A percentile compares a stretch with the other conserved stretches of the same genome.
These are phyloP conservation scores for Gibbula magus DNA, from an alignment of 2,888 invertebrate species.

Conservation along the genomic window DNA sequence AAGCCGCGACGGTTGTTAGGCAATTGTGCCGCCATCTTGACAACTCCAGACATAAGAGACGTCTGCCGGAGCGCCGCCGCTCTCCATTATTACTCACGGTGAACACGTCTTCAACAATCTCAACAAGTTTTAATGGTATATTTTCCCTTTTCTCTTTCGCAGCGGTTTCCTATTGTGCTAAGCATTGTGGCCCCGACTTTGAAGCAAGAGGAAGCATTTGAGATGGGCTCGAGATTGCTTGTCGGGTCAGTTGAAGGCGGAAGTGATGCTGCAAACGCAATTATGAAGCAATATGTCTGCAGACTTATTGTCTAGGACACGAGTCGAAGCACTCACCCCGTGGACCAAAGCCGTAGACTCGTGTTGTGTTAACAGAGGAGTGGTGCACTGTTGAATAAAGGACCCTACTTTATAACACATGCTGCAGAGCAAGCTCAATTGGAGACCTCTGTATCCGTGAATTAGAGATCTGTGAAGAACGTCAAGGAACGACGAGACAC, in stretches of 20 bases:
- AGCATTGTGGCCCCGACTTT: background rate
- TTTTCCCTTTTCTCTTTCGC: conserved; percentile 3
- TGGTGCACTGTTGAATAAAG: background rate
- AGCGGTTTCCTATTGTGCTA: background rate
- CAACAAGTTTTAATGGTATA: conserved; percentile 4
- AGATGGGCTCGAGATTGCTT: background rate
- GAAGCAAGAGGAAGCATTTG: background rate
- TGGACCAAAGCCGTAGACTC: background rate
- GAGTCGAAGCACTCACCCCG: background rate
- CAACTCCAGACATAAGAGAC: background rate
- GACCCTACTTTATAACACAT: background rate
- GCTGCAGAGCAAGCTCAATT: background rate
- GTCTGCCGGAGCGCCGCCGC: background rate
- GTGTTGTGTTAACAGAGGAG: background rate
- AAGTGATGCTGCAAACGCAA: background rate
- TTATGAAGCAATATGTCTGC: conserved; percentile 8
- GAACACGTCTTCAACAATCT: background rate
- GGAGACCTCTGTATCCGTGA: background rate
- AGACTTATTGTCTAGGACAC: conserved; percentile 2
- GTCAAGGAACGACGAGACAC: no score
- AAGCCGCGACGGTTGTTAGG: background rate
- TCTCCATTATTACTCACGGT: background rate
- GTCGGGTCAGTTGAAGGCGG: background rate
- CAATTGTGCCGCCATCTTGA: conserved; percentile 4
- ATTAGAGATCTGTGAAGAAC: background rate